phyloP scores from a whole-genome alignment of 2,113 vertebrate genomes.

The Plectropomus leopardus region DNA sequence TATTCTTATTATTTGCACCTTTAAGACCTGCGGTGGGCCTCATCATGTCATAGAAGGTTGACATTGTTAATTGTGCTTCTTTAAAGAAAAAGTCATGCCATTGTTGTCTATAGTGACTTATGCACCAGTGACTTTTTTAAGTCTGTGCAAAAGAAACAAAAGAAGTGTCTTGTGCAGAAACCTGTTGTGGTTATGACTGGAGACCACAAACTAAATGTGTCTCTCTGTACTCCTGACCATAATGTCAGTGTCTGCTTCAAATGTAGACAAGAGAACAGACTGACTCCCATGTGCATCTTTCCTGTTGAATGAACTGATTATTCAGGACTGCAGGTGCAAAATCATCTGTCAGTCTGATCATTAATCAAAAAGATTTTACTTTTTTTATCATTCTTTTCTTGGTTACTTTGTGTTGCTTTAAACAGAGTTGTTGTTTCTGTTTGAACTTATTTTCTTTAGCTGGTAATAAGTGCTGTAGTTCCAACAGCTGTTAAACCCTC shows the following conservation, averaged over 20 bases:
- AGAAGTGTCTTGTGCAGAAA: background rate
- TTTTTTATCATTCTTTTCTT: background rate
- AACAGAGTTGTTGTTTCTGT: background rate
- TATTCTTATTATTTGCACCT: background rate
- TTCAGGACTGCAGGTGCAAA: background rate
- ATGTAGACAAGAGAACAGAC: background rate
- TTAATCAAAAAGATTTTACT: too few species aligned
- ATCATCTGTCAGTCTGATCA: background rate
- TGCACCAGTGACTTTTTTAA: too few species aligned
- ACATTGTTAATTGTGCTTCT: background rate
- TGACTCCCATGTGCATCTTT: background rate
- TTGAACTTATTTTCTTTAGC: background rate
- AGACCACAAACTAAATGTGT: background rate
- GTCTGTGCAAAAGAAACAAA: background rate
- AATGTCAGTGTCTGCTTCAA: background rate
- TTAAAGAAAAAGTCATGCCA: background rate
- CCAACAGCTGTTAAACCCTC: conserved; percentile 37
- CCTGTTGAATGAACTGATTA: background rate
- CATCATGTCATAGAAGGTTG: background rate
- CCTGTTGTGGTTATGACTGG: background rate
- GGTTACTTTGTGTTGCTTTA: background rate
- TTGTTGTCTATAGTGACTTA: background rate
- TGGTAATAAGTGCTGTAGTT: background rate
- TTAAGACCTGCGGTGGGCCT: too few species aligned
- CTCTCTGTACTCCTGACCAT: conserved; percentile 1